Conservation (phyloP, 2,888 invertebrate genomes). For the Sinotaia quadrata region DNA sequence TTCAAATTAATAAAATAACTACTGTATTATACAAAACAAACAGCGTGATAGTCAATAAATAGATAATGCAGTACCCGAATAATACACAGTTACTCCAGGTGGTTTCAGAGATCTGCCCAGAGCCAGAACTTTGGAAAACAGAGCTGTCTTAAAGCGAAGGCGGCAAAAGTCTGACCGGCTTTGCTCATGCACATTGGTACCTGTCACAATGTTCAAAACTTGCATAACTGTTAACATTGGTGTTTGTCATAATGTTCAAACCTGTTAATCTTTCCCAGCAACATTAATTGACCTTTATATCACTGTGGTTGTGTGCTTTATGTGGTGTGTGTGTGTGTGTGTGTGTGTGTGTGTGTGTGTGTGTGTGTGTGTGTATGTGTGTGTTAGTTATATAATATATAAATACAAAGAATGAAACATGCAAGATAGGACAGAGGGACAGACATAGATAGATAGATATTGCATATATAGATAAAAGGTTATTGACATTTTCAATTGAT, state of each 20-base stretch:
- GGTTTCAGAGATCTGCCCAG: constrained; percentile 79
- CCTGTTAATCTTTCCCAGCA: neutral
- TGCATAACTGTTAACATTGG: neutral
- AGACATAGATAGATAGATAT: too few species aligned
- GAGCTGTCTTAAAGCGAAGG: constrained; percentile 80
- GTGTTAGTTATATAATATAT: neutral
- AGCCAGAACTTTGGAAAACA: constrained; percentile 80
- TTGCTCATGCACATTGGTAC: constrained; percentile 73
- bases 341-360: neutral
- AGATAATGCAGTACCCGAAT: too few species aligned
- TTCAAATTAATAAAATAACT: too few species aligned
- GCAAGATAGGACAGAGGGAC: too few species aligned
- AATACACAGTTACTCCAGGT: constrained; percentile 83
- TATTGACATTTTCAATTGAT: too few species aligned
- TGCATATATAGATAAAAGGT: too few species aligned
- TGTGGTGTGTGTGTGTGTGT: neutral
- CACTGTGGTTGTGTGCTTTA: neutral
- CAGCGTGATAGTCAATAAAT: too few species aligned
- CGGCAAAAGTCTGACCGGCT: constrained; percentile 79
- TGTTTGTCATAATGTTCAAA: neutral
- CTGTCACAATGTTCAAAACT: constrained; percentile 45
- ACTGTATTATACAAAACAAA: too few species aligned
- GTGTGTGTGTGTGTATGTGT: constrained; percentile 6
- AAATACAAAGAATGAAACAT: too few species aligned
- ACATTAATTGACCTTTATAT: neutral